These are phyloP conservation scores for Labeo rohita DNA, from an alignment of 2,113 vertebrate species.

Conservation along the genomic window DNA sequence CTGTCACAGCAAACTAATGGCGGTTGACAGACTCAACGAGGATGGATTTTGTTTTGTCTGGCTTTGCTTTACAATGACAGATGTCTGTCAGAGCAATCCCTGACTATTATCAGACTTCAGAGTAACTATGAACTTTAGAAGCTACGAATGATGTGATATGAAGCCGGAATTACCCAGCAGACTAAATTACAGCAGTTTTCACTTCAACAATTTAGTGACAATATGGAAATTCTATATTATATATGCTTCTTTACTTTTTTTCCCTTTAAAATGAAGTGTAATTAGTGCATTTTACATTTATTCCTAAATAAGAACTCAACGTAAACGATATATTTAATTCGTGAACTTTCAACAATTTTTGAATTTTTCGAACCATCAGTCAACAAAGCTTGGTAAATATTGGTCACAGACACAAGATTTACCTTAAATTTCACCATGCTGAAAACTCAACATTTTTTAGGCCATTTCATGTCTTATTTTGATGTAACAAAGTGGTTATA, in stretches of 20 bases:
- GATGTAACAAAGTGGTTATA: no score
- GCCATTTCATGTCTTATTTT: no score
- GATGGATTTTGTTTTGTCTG: constrained; percentile 70
- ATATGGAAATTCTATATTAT: background rate
- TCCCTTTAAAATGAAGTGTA: background rate
- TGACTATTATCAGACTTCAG: constrained; percentile 45
- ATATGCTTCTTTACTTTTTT: background rate
- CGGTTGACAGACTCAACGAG: constrained; percentile 70
- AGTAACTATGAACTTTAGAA: constrained; percentile 16
- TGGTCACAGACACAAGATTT: no score
- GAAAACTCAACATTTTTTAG: no score
- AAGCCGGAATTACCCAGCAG: background rate
- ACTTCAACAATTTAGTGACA: background rate
- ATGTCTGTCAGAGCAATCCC: constrained; percentile 66
- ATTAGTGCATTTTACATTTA: no score
- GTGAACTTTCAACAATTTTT: no score
- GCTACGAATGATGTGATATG: background rate
- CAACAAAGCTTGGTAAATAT: no score
- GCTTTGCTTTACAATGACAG: constrained; percentile 66
- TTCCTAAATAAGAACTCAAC: no score
- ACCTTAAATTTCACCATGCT: no score
- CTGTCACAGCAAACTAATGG: constrained; percentile 61
- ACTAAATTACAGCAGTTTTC: constrained; percentile 22
- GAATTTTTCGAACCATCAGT: no score
- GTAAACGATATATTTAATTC: no score